Evolutionary conservation across 2,797 vertebrate species (phyloP), one percentile per base, ranked within the genome.

Genomic region (Halcyon smyrnensis): DNA sequence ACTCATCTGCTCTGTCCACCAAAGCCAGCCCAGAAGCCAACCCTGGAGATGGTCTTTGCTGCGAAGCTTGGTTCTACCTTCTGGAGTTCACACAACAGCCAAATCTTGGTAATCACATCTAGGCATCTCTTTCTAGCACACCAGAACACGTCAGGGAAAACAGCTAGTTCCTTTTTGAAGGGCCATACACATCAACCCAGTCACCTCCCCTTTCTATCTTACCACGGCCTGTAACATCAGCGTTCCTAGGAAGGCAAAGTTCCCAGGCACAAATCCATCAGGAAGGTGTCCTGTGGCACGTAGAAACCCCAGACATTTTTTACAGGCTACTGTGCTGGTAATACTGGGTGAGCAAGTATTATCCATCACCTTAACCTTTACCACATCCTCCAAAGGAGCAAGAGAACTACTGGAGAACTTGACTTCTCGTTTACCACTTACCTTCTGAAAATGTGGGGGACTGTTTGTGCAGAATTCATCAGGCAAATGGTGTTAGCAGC

Each of bases 401-500:
- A 13, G 65, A 57, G 54, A 77, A 64, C 24, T 34, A 57, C 37
- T 53, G 48, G 51, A 70, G 79, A 80, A 32, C 50, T 12, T 12
- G 19, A 57, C 73, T 48, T 34, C 82, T 86, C 7, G 1, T 90
- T 80, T 89, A 36, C 60, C 75, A 89, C 70, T 69, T 1, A 3
- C 74, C 60, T 60, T 73, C 85, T 93, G 90, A 84, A 86, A 64
- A 78, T 0, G 0, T 27, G 77, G 77, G 67, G 77, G 50, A 28
- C 88, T 71, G 51, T 36, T 96, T 12, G 2, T 74, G 62, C 68
- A 73, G 93, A 90, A 89, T 93, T 94, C 32, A 39, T 97, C 94
- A 97, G 96, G 90, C 88, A 96, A 28, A 60, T 3, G 13, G 56
- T 21, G 68, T 77, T 63, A 51, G 75, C 45, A 93, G 95, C 94